phyloP scores from a whole-genome alignment of 2,888 invertebrate genomes.

The Ernsta delagoae region DNA sequence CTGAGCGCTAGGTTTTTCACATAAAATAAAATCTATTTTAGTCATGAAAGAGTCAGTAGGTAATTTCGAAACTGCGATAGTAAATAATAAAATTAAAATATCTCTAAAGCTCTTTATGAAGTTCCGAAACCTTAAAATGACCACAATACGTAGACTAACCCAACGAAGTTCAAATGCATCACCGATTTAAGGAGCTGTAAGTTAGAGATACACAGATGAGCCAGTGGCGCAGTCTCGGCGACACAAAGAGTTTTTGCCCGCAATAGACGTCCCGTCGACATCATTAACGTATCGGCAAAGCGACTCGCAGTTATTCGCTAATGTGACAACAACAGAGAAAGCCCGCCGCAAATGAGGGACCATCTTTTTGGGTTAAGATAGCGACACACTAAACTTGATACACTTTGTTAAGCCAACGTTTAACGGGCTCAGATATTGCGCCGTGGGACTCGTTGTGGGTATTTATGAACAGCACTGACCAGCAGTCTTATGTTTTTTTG shows the following conservation, averaged over 20 bases:
- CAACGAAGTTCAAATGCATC: background rate
- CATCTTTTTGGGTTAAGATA: conserved; percentile 71
- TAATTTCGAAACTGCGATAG: too few species aligned
- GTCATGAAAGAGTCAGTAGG: background rate
- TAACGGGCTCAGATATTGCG: too few species aligned
- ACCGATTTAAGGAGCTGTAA: background rate
- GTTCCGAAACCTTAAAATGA: background rate
- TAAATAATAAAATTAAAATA: background rate
- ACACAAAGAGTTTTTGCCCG: conserved; percentile 72
- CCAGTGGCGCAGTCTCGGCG: conserved; percentile 33
- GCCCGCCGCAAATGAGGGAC: conserved; percentile 80
- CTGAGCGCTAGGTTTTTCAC: background rate
- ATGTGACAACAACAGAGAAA: conserved; percentile 83
- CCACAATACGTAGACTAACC: background rate
- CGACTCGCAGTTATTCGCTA: conserved; percentile 80
- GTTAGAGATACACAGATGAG: background rate
- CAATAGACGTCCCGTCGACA: conserved; percentile 78
- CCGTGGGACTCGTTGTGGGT: too few species aligned
- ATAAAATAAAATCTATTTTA: background rate
- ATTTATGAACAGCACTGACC: too few species aligned
- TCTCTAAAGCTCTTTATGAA: background rate
- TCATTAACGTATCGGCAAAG: conserved; percentile 81
- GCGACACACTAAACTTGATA: conserved; percentile 48
- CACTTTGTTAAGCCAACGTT: too few species aligned
- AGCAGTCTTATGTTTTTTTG: too few species aligned